These are phyloP conservation scores for Nipponacmea schrenckii DNA, from an alignment of 2,888 invertebrate genomes.

Conservation along the genomic window DNA sequence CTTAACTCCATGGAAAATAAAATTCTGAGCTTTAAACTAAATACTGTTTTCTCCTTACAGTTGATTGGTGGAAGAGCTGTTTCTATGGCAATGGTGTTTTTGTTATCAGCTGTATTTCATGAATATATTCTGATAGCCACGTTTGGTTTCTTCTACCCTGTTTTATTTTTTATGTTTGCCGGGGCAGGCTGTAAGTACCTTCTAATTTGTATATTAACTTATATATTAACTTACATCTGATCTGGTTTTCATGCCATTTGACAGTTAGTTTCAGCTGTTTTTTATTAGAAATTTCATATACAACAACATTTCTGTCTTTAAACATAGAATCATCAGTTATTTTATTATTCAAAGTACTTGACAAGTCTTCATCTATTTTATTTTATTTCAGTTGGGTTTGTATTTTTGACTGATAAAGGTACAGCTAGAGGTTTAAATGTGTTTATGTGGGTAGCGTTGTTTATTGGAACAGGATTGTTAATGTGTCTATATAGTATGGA, in stretches of 20 bases:
- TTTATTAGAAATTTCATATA: too few relatives aligned
- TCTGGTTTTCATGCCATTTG: too few relatives aligned
- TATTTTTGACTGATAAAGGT: conserved; percentile 70
- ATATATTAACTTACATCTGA: too few relatives aligned
- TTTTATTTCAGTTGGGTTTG: conserved; percentile 65
- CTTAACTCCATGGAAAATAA: too few relatives aligned
- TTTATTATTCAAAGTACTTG: too few relatives aligned
- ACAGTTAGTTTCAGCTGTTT: too few relatives aligned
- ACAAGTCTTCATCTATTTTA: too few relatives aligned
- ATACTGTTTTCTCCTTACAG: conserved; percentile 29
- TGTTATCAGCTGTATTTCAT: conserved; percentile 87
- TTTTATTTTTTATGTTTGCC: conserved; percentile 82
- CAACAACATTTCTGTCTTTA: too few relatives aligned
- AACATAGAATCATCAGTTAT: too few relatives aligned
- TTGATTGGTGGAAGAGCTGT: conserved; percentile 57
- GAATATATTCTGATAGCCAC: conserved; percentile 85
- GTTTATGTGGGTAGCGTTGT: conserved; percentile 84
- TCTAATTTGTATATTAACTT: not conserved
- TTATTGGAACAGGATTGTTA: conserved; percentile 81
- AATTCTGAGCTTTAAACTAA: too few relatives aligned
- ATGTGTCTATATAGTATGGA: conserved; percentile 86
- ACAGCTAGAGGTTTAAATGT: conserved; percentile 74
- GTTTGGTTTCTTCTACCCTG: conserved; percentile 88
- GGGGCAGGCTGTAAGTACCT: conserved; percentile 73
- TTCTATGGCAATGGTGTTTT: conserved; percentile 77